These are phyloP conservation scores for Dysidea cf. avara DNA, from an alignment of 37 sponge, comb jelly and placozoan species.

Conservation along the genomic window DNA sequence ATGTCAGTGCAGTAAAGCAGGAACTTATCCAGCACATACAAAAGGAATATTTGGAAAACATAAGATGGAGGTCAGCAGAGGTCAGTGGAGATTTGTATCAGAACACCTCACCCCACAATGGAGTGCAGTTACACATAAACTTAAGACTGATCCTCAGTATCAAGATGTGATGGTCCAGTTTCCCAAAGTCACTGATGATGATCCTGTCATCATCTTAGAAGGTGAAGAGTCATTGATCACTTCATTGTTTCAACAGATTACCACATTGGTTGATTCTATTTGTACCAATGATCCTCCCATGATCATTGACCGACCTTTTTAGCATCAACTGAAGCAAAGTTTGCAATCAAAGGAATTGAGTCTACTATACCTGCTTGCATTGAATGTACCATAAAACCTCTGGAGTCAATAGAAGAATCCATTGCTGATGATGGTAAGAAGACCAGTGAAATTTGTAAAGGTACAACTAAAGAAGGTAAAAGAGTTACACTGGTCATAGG, in stretches of 20 bases:
- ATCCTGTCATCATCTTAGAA: conserved; percentile 9
- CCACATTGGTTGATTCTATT: not conserved
- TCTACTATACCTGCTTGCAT: conserved; percentile 7
- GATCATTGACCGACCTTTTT: conserved; percentile 19
- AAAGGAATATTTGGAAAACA: conserved; percentile 14
- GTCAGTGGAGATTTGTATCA: conserved; percentile 29
- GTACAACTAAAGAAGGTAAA: conserved; percentile 14
- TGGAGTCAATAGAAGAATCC: not conserved
- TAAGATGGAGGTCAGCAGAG: conserved; percentile 10
- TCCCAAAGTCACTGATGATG: not conserved
- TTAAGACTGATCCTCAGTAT: not conserved
- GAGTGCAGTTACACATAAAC: not conserved
- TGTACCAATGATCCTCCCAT: not conserved
- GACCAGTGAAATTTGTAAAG: conserved; percentile 7
- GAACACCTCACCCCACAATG: conserved; percentile 15
- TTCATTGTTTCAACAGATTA: not conserved
- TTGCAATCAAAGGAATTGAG: conserved; percentile 30
- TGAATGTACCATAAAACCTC: conserved; percentile 24
- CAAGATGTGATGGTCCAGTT: not conserved
- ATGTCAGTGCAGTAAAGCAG: not conserved
- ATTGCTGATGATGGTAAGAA: not conserved
- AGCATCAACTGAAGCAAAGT: too few species aligned
- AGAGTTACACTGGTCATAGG: conserved; percentile 37
- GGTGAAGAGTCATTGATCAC: not conserved
- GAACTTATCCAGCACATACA: conserved; percentile 21